phyloP scores from a whole-genome alignment of 2,888 invertebrate species.

The Caenorhabditis drosophilae region DNA sequence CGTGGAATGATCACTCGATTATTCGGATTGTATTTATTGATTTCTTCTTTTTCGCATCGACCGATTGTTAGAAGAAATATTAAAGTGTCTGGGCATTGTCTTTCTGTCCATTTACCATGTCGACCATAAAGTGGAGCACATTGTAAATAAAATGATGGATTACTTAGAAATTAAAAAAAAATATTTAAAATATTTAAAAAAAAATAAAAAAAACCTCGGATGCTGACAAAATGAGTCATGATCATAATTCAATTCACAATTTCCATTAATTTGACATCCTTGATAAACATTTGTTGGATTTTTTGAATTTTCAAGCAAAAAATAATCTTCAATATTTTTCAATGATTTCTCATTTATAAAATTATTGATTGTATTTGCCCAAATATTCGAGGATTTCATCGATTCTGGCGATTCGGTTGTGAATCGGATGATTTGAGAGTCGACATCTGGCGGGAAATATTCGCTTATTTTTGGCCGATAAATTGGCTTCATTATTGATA shows the following conservation, averaged over 20 bases:
- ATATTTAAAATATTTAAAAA: not conserved
- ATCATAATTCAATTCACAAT: conserved; percentile 44
- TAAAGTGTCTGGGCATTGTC: conserved; percentile 46
- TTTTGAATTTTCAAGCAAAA: not conserved
- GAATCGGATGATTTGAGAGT: conserved; percentile 32
- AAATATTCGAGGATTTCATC: conserved; percentile 18
- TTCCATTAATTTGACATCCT: conserved; percentile 37
- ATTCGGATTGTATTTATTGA: conserved; percentile 46
- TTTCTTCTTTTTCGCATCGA: conserved; percentile 41
- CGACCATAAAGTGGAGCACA: conserved; percentile 46
- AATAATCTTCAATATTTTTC: no score
- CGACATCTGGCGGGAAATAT: conserved; percentile 29
- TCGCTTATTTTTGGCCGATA: conserved; percentile 24
- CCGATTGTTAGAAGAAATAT: conserved; percentile 34
- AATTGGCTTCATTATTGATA: conserved; percentile 21
- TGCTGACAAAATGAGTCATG: conserved; percentile 42
- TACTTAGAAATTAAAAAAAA: conserved; percentile 15
- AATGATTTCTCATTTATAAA: no score
- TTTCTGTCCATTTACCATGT: conserved; percentile 41
- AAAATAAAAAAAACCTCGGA: conserved; percentile 20
- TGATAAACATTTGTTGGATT: conserved; percentile 1
- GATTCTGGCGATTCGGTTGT: conserved; percentile 36
- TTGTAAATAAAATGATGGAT: conserved; percentile 42
- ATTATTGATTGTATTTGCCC: conserved; percentile 24
- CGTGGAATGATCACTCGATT: conserved; percentile 43